phyloP scores from a whole-genome alignment of 53 echinoderm and acorn worm genomes.

The Mesocentrotus franciscanus region DNA sequence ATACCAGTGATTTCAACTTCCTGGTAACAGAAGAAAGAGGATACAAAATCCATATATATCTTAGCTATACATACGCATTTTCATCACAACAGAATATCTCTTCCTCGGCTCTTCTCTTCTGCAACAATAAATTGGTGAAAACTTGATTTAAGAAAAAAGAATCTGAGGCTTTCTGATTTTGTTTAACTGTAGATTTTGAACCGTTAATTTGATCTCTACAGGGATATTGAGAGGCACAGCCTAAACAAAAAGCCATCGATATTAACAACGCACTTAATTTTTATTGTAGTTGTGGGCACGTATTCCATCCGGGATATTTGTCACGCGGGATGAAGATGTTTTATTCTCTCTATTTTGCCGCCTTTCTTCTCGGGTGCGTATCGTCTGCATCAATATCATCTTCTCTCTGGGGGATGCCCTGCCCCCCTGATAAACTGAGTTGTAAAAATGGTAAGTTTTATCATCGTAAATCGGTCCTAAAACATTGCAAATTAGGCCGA shows the following conservation, averaged over 20 bases:
- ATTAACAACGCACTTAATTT: neutral
- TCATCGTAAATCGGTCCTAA: neutral
- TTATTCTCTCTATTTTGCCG: neutral
- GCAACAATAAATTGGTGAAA: neutral
- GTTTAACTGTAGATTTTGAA: neutral
- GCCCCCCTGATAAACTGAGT: neutral
- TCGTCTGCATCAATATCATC: neutral
- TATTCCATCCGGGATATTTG: too few relatives aligned
- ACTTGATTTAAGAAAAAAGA: neutral
- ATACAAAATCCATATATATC: neutral
- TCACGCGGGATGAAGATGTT: neutral
- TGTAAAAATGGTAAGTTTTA: constrained; percentile 19
- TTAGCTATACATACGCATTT: neutral
- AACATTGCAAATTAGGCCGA: too few relatives aligned
- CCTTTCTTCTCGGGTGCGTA: neutral
- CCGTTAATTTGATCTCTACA: neutral
- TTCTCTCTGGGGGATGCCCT: neutral
- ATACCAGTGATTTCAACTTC: neutral
- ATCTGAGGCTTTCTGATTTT: neutral
- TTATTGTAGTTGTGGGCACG: neutral
- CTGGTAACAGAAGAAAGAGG: neutral
- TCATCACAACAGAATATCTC: neutral
- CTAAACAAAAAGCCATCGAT: neutral
- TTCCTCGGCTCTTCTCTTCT: neutral
- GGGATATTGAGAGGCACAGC: neutral